Conservation (phyloP, 2,797 vertebrate species). For the Sphaeramia orbicularis region DNA sequence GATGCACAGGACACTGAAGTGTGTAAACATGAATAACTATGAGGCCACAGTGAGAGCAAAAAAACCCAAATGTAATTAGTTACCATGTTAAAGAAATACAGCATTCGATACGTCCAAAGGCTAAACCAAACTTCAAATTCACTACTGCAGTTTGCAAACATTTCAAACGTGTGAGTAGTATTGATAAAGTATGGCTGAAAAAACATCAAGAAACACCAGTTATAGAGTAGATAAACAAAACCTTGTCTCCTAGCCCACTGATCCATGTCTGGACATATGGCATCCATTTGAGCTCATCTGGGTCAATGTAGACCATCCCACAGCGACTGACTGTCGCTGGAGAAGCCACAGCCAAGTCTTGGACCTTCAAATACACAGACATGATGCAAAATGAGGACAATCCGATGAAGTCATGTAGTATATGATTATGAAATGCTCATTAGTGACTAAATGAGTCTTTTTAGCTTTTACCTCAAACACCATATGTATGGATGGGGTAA, state of each 20-base stretch:
- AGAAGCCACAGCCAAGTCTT: conserved; percentile 91
- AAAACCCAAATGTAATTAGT: too few relatives aligned
- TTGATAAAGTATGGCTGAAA: too few relatives aligned
- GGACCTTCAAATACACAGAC: conserved; percentile 82
- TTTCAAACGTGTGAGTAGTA: too few relatives aligned
- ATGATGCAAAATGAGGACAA: not conserved
- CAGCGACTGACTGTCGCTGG: conserved; percentile 93
- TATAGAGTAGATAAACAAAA: conserved; percentile 47
- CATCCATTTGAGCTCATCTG: conserved; percentile 92
- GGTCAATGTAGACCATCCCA: conserved; percentile 93
- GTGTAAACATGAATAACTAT: too few relatives aligned
- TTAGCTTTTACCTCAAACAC: conserved; percentile 88
- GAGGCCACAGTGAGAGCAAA: too few relatives aligned
- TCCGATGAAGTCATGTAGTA: not conserved
- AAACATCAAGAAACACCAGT: too few relatives aligned
- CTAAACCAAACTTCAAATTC: too few relatives aligned
- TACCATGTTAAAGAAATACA: too few relatives aligned
- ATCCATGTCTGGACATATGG: conserved; percentile 92
- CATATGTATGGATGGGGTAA: conserved; percentile 91
- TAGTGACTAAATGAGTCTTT: not conserved
- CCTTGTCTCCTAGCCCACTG: conserved; percentile 78
- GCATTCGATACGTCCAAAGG: too few relatives aligned
- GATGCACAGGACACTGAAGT: not conserved
- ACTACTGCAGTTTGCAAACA: too few relatives aligned
- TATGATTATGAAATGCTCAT: not conserved